phyloP scores from a whole-genome alignment of 2,888 invertebrate genomes.

The Xanthostigma xanthostigma region DNA sequence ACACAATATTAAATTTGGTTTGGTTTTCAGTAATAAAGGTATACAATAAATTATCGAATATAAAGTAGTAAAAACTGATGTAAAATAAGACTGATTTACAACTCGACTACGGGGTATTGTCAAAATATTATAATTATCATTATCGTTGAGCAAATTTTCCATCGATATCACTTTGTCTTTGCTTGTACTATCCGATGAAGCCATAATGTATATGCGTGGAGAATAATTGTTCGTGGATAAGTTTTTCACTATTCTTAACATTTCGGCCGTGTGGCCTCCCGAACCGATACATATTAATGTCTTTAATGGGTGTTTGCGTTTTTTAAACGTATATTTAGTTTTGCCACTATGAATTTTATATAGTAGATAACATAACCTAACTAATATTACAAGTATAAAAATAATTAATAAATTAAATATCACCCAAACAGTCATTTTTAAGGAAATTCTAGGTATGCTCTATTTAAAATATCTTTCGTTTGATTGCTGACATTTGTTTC shows the following conservation, averaged over 20 bases:
- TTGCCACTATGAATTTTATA: slow-evolving; percentile 14
- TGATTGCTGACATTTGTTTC: neutral
- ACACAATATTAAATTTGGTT: slow-evolving; percentile 72
- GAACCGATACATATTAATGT: slow-evolving; percentile 57
- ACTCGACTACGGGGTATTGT: slow-evolving; percentile 71
- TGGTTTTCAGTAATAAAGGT: slow-evolving; percentile 48
- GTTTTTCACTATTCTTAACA: slow-evolving; percentile 54
- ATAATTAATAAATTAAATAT: neutral
- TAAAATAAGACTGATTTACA: slow-evolving; percentile 73
- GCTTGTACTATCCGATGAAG: slow-evolving; percentile 65
- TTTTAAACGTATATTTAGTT: slow-evolving; percentile 17
- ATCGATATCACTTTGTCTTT: slow-evolving; percentile 44
- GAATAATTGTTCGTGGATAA: slow-evolving; percentile 47
- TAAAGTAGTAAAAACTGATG: slow-evolving; percentile 65
- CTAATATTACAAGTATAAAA: neutral
- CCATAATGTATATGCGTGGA: slow-evolving; percentile 65
- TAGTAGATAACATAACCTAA: neutral
- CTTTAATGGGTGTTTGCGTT: slow-evolving; percentile 20
- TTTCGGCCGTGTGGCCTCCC: slow-evolving; percentile 93
- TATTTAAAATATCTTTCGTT: neutral
- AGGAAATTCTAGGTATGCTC: neutral
- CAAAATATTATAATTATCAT: slow-evolving; percentile 32
- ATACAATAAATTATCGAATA: slow-evolving; percentile 52
- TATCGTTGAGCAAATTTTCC: slow-evolving; percentile 23
- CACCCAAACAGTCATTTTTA: neutral